Evolutionary conservation across 1,140 invertebrate genomes (phyloP), one percentile per base, ranked within the genome.

Genomic region (Halictus rubicundus): DNA sequence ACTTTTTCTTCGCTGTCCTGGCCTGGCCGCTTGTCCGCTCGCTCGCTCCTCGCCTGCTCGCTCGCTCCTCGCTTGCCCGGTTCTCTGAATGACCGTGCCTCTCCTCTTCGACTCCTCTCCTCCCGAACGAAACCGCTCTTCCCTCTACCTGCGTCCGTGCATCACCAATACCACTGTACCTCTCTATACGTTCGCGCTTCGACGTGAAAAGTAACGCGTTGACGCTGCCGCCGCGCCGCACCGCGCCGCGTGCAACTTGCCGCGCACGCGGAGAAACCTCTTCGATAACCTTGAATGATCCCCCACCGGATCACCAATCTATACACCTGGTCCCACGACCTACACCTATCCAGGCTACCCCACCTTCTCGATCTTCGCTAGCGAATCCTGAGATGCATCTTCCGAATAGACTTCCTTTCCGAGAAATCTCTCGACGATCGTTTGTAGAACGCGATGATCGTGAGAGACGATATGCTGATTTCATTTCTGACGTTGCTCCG

Each of bases 1-100:
- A 81, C 69, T 83, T 86, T 87, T 87, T 87, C 80, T 83, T 83
- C 71, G 68, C 60, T 37, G 70, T 68, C 78, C 81, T 70, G 78
- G 57, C 57, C 57, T 59, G 57, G 57, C 57, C 23, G 57, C 57
- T 59, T 59, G 64, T 27, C 46, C 27, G 60, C 32, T n/a, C 54
- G 46, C 46, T n/a, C 54, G 74, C 54, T 12, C 39, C 2, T 32
- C 42, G 46, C 65, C 69, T 65, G 80, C 85, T 85, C 85, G 82
- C 86, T 88, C 84, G 85, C 74, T 88, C 27, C 32, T n/a, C 54
- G 46, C 46, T n/a, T 54, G 74, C 54, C 8, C 39, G 87, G 82
- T 88, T 88, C 86, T 87, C 74, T 88, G 71, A 89, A 89, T 89
- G 86, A 86, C 81, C 85, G 72, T 73, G 64, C 52, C 66, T 78